phyloP scores from a whole-genome alignment of 2,797 vertebrate genomes.

The Sternarchorhynchus goeldii region DNA sequence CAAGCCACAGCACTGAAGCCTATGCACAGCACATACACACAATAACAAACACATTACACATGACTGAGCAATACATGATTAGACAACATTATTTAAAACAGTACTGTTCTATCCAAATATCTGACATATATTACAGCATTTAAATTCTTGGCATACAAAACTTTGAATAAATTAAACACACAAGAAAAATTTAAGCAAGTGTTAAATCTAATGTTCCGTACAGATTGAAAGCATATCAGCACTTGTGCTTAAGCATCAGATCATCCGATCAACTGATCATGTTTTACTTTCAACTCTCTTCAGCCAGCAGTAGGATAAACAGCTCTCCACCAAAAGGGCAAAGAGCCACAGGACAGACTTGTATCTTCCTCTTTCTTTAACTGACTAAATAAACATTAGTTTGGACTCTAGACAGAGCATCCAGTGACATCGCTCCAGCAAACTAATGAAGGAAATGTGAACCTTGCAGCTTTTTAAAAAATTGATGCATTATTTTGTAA shows the following conservation, averaged over 20 bases:
- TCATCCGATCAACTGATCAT: constrained; percentile 26
- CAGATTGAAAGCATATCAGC: constrained; percentile 4
- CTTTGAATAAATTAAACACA: constrained; percentile 15
- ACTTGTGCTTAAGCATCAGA: constrained; percentile 25
- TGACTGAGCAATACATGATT: no score
- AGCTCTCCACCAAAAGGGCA: constrained; percentile 54
- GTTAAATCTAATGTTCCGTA: constrained; percentile 6
- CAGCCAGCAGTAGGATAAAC: constrained; percentile 56
- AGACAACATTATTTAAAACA: neutral
- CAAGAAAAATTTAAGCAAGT: neutral
- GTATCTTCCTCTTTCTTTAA: constrained; percentile 63
- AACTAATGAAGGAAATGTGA: constrained; percentile 69
- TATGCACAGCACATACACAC: constrained; percentile 48
- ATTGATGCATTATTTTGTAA: constrained; percentile 52
- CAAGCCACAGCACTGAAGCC: constrained; percentile 78
- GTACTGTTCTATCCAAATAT: neutral
- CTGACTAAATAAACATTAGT: constrained; percentile 54
- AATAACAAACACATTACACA: no score
- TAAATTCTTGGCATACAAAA: neutral
- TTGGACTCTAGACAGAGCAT: constrained; percentile 61
- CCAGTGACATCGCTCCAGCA: constrained; percentile 59
- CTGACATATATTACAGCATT: neutral
- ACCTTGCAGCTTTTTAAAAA: constrained; percentile 59
- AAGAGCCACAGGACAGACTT: constrained; percentile 56
- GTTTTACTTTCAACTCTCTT: constrained; percentile 36